phyloP scores from a whole-genome alignment of 2,113 vertebrate genomes.

The Arizona elegans region DNA sequence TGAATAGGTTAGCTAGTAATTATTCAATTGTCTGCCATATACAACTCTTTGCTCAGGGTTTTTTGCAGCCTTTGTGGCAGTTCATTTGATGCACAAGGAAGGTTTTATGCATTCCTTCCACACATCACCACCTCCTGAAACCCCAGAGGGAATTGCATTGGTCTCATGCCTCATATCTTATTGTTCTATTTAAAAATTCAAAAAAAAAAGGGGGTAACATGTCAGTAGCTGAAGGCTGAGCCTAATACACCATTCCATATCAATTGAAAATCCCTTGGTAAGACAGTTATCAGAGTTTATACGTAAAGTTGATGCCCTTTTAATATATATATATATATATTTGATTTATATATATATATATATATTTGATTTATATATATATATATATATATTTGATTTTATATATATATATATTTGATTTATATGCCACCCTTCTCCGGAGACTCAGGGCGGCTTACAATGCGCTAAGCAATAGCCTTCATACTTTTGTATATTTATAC shows the following conservation, averaged over 20 bases:
- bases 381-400: no score
- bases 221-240: not conserved
- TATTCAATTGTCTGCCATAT: not conserved
- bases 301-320: not conserved
- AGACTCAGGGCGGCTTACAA: no score
- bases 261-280: slow-evolving; percentile 18
- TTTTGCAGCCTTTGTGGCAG: slow-evolving; percentile 28
- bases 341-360: no score
- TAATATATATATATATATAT: not conserved
- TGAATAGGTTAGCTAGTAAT: not conserved
- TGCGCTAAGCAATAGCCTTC: no score
- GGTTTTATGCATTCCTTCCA: not conserved
- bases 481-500: no score
- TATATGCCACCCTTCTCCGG: no score
- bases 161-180: slow-evolving; percentile 6
- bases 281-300: not conserved
- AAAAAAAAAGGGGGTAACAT: slow-evolving; percentile 20
- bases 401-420: no score
- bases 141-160: slow-evolving; percentile 5
- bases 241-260: slow-evolving; percentile 4
- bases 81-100: slow-evolving; percentile 36
- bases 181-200: slow-evolving; percentile 1
- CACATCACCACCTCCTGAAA: not conserved
- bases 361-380: no score
- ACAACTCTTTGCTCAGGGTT: slow-evolving; percentile 7